Evolutionary conservation across 2,888 invertebrate genomes (phyloP), one percentile per base, ranked within the genome.

Genomic region (Pheosia tremula): DNA sequence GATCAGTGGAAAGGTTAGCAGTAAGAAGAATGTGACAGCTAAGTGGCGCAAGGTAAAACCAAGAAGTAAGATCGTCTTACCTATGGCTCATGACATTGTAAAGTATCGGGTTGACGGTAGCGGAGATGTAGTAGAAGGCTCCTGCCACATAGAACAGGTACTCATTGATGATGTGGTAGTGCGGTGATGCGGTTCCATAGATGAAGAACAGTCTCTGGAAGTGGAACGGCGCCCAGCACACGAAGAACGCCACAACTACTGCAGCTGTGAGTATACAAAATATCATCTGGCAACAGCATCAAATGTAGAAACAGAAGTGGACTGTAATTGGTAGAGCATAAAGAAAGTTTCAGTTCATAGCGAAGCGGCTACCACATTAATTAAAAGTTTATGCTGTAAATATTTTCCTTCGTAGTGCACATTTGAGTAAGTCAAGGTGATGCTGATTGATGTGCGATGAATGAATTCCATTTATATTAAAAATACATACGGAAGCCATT

Each of bases 171-270:
- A 94, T 91, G 84, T 95, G 95, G 86, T 95, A 96, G 81, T 95
- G 93, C 0, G 87, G 85, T 59, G 94, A 93, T 37, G 95, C 87
- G 67, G 94, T 94, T 41, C 95, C 97, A 85, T 98, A 96, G 74
- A 97, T 95, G 84, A 96, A 97, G 86, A 98, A 95, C 60, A 99
- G 94, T 6, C 99, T 94, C 89, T 99, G 99, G 67, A 97, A 95
- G 92, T 99, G 99, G 93, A 98, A 99, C 41, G 99, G 99, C 0
- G 98, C 98, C 98, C 99, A 99, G 89, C 98, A 98, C 10, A 98
- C 93, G 93, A 98, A 98, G 94, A 99, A 99, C 45, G 97, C 97
- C 7, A 98, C 94, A 60, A 99, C 99, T 37, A 99, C 98, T 3
- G 98, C 98, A 73, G 97, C 99, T 99, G 94, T 11, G 94, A 93